Conservation (phyloP, 2,113 vertebrate genomes). For the Trichechus manatus region DNA sequence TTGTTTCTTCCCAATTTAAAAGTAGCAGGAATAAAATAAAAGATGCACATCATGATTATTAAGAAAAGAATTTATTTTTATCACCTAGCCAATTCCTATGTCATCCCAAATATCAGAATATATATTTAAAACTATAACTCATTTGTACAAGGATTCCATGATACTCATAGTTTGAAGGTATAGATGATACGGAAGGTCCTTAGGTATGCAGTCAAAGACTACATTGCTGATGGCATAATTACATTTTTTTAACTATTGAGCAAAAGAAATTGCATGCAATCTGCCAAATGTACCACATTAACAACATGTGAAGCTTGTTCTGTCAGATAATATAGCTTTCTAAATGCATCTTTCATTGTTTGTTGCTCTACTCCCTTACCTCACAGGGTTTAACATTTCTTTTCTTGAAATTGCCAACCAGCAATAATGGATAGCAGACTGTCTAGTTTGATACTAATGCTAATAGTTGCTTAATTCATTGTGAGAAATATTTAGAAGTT, state of each 20-base stretch:
- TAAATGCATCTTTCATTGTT: neutral
- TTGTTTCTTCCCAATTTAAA: slow-evolving; percentile 52
- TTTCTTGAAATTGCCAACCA: neutral
- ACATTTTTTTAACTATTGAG: neutral
- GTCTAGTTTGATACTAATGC: neutral
- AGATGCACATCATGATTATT: slow-evolving; percentile 5
- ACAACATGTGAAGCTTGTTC: neutral
- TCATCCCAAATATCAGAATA: slow-evolving; percentile 5
- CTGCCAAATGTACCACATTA: slow-evolving; percentile 41
- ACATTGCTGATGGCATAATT: neutral
- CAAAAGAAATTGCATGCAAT: neutral
- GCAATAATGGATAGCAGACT: neutral
- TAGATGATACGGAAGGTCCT: neutral
- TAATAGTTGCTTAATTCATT: slow-evolving; percentile 20
- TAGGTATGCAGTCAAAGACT: slow-evolving; percentile 9
- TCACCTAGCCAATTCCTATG: neutral
- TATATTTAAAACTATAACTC: slow-evolving; percentile 30
- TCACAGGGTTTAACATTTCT: neutral
- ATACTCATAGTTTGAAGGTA: slow-evolving; percentile 36
- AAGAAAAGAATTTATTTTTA: slow-evolving; percentile 37
- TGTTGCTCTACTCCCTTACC: neutral
- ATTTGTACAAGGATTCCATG: neutral
- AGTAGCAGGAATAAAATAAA: slow-evolving; percentile 23
- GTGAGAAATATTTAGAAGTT: slow-evolving; percentile 35
- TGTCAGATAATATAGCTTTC: neutral